Percentiles rank a stretch among this genome's conserved stretches.
Conservation (phyloP, 2,797 vertebrate genomes). For the Poecilia picta region DNA sequence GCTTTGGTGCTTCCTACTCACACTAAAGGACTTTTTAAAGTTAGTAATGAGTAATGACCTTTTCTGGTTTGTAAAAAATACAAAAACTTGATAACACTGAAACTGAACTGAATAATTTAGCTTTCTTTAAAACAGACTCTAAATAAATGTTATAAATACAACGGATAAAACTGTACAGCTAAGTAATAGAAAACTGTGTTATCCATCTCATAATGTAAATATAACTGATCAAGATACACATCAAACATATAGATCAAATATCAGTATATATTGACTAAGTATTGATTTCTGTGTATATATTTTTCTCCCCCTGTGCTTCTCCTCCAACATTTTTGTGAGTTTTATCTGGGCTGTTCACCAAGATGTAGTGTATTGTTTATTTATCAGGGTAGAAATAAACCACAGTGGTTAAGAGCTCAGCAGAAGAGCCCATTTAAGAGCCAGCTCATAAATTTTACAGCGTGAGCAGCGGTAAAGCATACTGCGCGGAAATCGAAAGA, state of each 20-base stretch:
- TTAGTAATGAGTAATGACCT: neutral
- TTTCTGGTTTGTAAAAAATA: neutral
- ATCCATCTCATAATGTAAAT: neutral
- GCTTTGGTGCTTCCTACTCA: neutral
- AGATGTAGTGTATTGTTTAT: constrained; percentile 41
- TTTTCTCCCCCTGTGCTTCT: neutral
- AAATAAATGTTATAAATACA: neutral
- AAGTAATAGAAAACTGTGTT: neutral
- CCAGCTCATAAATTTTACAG: constrained; percentile 82
- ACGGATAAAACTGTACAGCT: neutral
- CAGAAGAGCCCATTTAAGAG: constrained; percentile 69
- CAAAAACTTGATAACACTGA: neutral
- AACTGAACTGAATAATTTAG: neutral
- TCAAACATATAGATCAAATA: neutral
- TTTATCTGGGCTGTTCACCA: neutral
- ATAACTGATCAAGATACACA: neutral
- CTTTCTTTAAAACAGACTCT: neutral
- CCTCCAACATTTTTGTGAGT: neutral
- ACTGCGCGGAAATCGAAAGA: constrained; percentile 73
- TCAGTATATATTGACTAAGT: neutral
- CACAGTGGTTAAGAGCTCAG: constrained; percentile 55
- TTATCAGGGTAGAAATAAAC: constrained; percentile 54
- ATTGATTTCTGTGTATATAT: neutral
- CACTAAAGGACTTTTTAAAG: neutral
- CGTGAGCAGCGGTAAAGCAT: constrained; percentile 36